Percentiles rank a stretch among this genome's conserved stretches.
Conservation (phyloP, 2,797 vertebrate genomes). For the Xenentodon cancila region DNA sequence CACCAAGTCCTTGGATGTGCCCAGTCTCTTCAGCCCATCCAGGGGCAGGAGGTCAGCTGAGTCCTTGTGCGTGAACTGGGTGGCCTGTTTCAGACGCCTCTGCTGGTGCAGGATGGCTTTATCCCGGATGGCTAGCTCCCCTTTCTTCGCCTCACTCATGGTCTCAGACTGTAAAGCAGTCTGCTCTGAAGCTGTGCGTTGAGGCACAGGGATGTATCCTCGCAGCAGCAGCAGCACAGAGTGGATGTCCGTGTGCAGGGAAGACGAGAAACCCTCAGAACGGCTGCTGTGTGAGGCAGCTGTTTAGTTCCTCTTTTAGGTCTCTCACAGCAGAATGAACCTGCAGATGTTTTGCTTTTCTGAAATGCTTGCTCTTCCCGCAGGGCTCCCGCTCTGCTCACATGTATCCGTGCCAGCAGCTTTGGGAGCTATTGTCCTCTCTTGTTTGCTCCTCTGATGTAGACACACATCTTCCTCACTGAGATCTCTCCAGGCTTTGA, state of each 20-base stretch:
- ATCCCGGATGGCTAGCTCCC: slow-evolving; percentile 85
- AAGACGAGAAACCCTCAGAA: slow-evolving; percentile 21
- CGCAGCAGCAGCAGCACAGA: slow-evolving; percentile 15
- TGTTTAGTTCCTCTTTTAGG: slow-evolving; percentile 13
- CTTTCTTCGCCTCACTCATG: slow-evolving; percentile 84
- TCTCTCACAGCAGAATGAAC: slow-evolving; percentile 26
- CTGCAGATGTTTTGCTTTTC: slow-evolving; percentile 19
- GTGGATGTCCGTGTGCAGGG: slow-evolving; percentile 18
- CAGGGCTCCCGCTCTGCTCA: slow-evolving; percentile 25
- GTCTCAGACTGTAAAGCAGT: slow-evolving; percentile 30
- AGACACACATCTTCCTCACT: slow-evolving; percentile 57
- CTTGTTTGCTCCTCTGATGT: slow-evolving; percentile 49
- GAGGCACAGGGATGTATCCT: slow-evolving; percentile 26
- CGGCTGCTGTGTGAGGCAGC: too few relatives aligned
- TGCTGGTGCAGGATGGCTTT: slow-evolving; percentile 93
- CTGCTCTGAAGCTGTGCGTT: slow-evolving; percentile 26
- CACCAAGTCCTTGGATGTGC: slow-evolving; percentile 96
- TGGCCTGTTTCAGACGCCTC: slow-evolving; percentile 92
- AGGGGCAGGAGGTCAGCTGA: slow-evolving; percentile 96
- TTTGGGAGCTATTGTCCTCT: slow-evolving; percentile 41
- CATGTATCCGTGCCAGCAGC: slow-evolving; percentile 45
- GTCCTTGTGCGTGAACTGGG: slow-evolving; percentile 96
- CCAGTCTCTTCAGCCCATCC: slow-evolving; percentile 93
- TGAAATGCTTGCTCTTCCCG: slow-evolving; percentile 42
- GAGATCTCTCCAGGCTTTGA: slow-evolving; percentile 39